Evolutionary conservation across 2,113 vertebrate species (phyloP).

Genomic region (Rutilus rutilus): DNA sequence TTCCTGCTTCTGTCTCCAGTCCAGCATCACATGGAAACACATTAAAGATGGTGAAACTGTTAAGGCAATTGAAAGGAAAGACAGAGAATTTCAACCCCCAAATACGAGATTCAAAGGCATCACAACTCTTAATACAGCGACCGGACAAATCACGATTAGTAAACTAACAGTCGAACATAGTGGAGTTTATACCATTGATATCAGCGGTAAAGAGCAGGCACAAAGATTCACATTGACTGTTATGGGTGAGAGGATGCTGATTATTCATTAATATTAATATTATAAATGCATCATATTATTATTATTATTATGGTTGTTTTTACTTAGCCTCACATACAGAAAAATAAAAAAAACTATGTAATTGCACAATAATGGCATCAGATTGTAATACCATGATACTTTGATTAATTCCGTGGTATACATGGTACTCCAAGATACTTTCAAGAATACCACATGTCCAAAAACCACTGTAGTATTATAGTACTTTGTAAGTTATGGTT

Average conservation of each 20-base stretch:
- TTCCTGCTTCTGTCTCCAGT: background rate
- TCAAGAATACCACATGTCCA: too few species aligned
- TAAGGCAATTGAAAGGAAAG: background rate
- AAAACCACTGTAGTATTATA: background rate
- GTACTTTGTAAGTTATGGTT: background rate
- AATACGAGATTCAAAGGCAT: background rate
- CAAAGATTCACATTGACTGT: background rate
- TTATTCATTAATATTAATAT: too few species aligned
- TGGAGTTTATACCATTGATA: background rate
- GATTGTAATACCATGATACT: too few species aligned
- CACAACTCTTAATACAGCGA: background rate
- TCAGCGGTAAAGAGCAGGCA: background rate
- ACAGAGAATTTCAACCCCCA: fast-evolving
- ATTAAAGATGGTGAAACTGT: fast-evolving
- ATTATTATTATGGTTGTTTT: background rate
- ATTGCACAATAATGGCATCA: too few species aligned
- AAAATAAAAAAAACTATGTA: too few species aligned
- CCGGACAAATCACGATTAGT: background rate
- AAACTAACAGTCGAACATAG: fast-evolving
- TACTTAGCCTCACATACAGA: background rate
- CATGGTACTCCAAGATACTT: too few species aligned
- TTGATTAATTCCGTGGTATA: too few species aligned
- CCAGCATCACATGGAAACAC: background rate
- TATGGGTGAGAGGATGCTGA: too few species aligned
- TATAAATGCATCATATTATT: too few species aligned